Conservation (phyloP, 2,888 invertebrate genomes). For the Pomacea canaliculata region DNA sequence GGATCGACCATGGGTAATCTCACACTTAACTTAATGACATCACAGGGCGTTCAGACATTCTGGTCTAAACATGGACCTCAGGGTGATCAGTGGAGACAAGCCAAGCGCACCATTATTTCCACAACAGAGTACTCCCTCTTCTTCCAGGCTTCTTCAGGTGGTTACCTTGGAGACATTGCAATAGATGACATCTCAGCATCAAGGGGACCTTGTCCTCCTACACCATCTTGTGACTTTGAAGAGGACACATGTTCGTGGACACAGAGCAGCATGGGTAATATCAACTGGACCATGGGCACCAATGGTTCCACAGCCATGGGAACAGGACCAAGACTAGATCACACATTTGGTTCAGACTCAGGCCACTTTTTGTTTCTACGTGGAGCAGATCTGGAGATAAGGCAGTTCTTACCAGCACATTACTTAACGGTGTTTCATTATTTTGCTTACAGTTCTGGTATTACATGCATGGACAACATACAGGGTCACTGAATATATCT, state of each 20-base stretch:
- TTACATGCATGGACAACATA: slow-evolving; percentile 63
- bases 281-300: slow-evolving; percentile 50
- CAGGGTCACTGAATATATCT: slow-evolving; percentile 60
- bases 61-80: slow-evolving; percentile 56
- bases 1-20: slow-evolving; percentile 57
- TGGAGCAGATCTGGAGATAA: slow-evolving; percentile 47
- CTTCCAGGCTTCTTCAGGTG: slow-evolving; percentile 29
- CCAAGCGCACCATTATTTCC: slow-evolving; percentile 13
- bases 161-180: slow-evolving; percentile 63
- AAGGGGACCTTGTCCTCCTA: slow-evolving; percentile 59
- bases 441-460: slow-evolving; percentile 66
- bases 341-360: slow-evolving; percentile 60
- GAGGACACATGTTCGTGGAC: neutral
- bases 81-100: slow-evolving; percentile 50
- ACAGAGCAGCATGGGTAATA: slow-evolving; percentile 41
- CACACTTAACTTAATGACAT: slow-evolving; percentile 39
- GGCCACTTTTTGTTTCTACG: slow-evolving; percentile 69
- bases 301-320: slow-evolving; percentile 48
- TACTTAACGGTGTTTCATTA: slow-evolving; percentile 23
- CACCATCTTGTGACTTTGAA: slow-evolving; percentile 57
- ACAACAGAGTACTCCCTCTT: slow-evolving; percentile 8
- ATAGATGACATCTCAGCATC: slow-evolving; percentile 64
- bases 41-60: slow-evolving; percentile 39
- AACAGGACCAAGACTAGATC: slow-evolving; percentile 65
- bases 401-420: slow-evolving; percentile 52